Evolutionary conservation across 1,140 invertebrate species (phyloP), one percentile per base, ranked within the genome.

Genomic region (Choristoneura fumiferana): DNA sequence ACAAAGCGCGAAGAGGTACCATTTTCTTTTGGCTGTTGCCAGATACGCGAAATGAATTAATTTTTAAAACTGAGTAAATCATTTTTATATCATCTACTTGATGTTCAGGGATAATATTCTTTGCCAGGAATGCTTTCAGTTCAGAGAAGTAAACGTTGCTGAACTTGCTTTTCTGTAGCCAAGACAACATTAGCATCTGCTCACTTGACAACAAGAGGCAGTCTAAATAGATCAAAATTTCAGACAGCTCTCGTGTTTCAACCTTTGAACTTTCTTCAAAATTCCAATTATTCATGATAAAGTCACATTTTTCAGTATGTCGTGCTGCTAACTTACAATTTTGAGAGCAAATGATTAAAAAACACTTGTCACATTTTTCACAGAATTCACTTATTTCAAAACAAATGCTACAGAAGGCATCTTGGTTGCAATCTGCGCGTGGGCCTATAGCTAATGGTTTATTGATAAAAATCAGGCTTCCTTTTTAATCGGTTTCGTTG

Each of bases 41-140:
- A 9, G 89, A 69, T 12, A 93, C 92, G 84, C 95, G 94, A 63
- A 95, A 95, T 0, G 94, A 92, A 65, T 95, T 95, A 9, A 94
- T 92, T 76, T 95, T 94, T 66, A 95, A 86, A 22, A 92, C 90
- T 38, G 90, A 90, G 73, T 93, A 91, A 0, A 92, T 89, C 13
- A 67, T 70, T 34, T 76, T 87, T 73, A 95, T 92, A 56, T 92
- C 89, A 12, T 91, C 68, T 60, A 92, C 82, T 15, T 95, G 92
- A 10, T 91, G 76, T 2, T 89, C 67, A 6, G 85, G 81, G 76
- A 73, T 85, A 54, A 17, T 91, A 89, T 81, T 91, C 87, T 45
- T 78, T 37, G 83, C 61, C 34, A 91, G 89, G 67, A 91, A 88
- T 29, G 74, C 79, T 58, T 92, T 89, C 9, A 94, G 78, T 33